Evolutionary conservation across 2,888 invertebrate species (phyloP).

Genomic region (Sarcophaga carnaria): DNA sequence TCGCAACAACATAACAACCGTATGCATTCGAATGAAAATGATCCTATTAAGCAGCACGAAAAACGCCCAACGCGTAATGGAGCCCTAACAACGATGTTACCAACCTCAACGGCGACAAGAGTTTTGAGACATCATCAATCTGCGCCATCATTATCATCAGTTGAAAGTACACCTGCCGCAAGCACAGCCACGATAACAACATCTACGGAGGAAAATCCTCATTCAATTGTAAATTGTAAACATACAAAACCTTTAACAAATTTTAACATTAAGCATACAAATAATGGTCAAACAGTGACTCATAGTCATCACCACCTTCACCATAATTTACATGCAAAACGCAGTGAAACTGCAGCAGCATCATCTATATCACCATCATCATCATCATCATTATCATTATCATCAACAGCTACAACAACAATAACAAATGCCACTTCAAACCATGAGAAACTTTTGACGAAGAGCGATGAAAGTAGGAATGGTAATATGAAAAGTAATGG

Average conservation of each 20-base stretch:
- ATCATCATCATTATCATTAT: background rate
- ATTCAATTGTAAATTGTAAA: conserved; percentile 65
- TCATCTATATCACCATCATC: no score
- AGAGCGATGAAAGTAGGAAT: conserved; percentile 48
- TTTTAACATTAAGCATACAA: conserved; percentile 51
- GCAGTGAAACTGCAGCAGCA: conserved; percentile 61
- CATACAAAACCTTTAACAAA: conserved; percentile 55
- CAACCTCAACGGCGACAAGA: conserved; percentile 61
- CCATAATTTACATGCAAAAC: conserved; percentile 30
- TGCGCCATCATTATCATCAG: conserved; percentile 35
- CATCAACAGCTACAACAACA: conserved; percentile 49
- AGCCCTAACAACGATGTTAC: background rate
- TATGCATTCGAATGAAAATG: conserved; percentile 71
- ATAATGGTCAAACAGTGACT: conserved; percentile 48
- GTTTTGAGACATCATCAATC: conserved; percentile 73
- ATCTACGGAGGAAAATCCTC: conserved; percentile 45
- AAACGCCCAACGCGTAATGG: conserved; percentile 76
- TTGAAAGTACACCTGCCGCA: conserved; percentile 33
- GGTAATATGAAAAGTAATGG: conserved; percentile 72
- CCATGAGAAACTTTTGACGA: conserved; percentile 44
- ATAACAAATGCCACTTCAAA: conserved; percentile 60
- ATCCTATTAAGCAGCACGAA: conserved; percentile 65
- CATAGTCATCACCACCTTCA: conserved; percentile 60
- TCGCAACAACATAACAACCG: conserved; percentile 29
- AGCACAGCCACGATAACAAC: conserved; percentile 32